A percentile compares a stretch with the other conserved stretches of the same genome.
These are phyloP conservation scores for Poecilia gillii DNA, from an alignment of 2,797 vertebrate genomes.

Conservation along the genomic window DNA sequence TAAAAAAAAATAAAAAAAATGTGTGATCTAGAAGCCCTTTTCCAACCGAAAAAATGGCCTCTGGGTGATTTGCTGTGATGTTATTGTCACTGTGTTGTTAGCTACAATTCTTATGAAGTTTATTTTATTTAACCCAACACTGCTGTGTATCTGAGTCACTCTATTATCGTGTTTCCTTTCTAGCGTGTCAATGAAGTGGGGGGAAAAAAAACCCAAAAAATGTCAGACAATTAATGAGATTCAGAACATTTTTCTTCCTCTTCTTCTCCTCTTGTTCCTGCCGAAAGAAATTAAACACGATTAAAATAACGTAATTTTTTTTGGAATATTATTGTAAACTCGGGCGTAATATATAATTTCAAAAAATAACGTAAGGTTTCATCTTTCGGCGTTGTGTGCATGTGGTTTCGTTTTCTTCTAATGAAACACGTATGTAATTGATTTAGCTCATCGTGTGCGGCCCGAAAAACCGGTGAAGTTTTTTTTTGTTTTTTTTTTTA, in stretches of 20 bases:
- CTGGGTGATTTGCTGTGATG: not conserved
- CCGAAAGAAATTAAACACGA: not conserved
- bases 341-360: slow-evolving; percentile 20
- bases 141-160: not conserved
- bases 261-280: not conserved
- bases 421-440: slow-evolving; percentile 9
- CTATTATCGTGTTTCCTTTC: not conserved
- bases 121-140: not conserved
- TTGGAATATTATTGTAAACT: not conserved
- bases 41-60: not conserved
- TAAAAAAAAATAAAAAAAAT: not conserved
- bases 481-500: no score
- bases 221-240: not conserved
- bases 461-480: not conserved
- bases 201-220: not conserved
- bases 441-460: slow-evolving; percentile 9
- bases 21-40: not conserved
- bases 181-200: not conserved
- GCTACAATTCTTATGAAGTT: not conserved
- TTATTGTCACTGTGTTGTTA: not conserved
- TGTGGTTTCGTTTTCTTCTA: slow-evolving; percentile 14
- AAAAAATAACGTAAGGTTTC: not conserved
- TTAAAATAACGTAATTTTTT: not conserved
- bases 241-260: not conserved
- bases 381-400: not conserved